A percentile compares a stretch with the other conserved stretches of the same genome.
Evolutionary conservation across 2,797 vertebrate species (phyloP).

Genomic region (Lerista edwardsae): DNA sequence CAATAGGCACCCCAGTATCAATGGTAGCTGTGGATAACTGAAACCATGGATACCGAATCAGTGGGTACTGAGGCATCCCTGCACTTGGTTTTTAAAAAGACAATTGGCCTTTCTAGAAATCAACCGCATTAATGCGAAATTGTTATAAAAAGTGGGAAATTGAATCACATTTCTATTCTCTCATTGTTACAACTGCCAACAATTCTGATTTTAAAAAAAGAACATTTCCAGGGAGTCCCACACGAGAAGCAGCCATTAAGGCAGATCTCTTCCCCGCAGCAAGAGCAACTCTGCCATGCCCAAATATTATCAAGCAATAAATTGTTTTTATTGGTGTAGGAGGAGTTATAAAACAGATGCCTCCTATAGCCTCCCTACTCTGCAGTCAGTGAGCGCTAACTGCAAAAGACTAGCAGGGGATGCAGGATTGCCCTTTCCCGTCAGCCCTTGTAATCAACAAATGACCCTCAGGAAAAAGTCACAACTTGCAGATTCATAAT

Average conservation of each 20-base stretch:
- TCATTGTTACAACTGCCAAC: too few species aligned
- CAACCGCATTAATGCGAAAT: too few species aligned
- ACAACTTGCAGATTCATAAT: not conserved
- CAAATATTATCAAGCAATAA: not conserved
- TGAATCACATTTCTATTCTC: too few species aligned
- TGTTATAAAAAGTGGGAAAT: too few species aligned
- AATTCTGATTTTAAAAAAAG: too few species aligned
- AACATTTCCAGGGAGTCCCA: not conserved
- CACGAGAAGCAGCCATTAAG: not conserved
- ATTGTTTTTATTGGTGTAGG: not conserved
- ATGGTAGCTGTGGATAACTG: too few species aligned
- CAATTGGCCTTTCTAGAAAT: not conserved
- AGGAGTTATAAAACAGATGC: constrained; percentile 7
- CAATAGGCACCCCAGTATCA: too few species aligned
- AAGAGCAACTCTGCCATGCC: not conserved
- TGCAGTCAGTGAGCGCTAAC: not conserved
- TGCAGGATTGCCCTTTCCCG: not conserved
- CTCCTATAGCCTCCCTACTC: not conserved
- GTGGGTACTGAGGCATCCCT: too few species aligned
- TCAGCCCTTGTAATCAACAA: constrained; percentile 4
- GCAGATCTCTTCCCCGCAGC: not conserved
- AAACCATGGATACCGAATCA: too few species aligned
- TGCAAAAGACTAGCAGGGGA: not conserved
- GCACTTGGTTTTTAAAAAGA: not conserved
- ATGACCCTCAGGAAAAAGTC: constrained; percentile 20